Conservation (phyloP, 2,888 invertebrate species). For the Cryptus armator region DNA sequence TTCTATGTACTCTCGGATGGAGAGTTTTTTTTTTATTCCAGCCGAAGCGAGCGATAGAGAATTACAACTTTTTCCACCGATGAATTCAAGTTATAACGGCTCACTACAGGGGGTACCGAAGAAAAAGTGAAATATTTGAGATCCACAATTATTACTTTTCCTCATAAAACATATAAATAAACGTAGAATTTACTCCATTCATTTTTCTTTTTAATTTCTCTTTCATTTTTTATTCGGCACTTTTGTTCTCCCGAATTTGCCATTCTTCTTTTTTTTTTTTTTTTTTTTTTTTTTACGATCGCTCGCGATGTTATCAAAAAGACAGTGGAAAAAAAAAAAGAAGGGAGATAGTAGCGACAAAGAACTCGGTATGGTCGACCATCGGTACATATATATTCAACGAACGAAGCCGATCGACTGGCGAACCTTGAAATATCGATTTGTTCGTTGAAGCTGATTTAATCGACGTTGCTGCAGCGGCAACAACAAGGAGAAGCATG, state of each 20-base stretch:
- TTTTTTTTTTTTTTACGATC: not conserved
- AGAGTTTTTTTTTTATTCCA: not conserved
- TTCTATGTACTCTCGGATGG: not conserved
- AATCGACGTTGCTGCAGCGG: conserved; percentile 73
- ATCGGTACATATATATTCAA: conserved; percentile 39
- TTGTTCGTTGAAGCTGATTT: conserved; percentile 81
- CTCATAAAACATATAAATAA: not conserved
- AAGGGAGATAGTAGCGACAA: conserved; percentile 26
- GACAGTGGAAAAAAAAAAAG: conserved; percentile 6
- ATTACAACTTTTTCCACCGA: conserved; percentile 13
- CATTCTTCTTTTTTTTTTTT: not conserved
- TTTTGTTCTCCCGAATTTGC: not conserved
- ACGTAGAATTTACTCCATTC: not conserved
- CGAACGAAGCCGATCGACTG: conserved; percentile 68
- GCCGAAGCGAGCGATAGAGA: not conserved
- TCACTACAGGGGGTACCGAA: not conserved
- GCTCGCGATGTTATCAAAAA: conserved; percentile 1
- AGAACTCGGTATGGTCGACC: conserved; percentile 34
- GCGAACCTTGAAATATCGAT: conserved; percentile 82
- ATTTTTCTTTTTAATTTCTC: not conserved
- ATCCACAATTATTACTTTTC: not conserved
- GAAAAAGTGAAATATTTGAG: not conserved
- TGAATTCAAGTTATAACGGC: conserved; percentile 16
- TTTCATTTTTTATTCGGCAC: not conserved
- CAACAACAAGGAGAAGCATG: conserved; percentile 46